A percentile compares a stretch with the other conserved stretches of the same genome.
These are phyloP conservation scores for Amiota communis DNA, from an alignment of 2,888 invertebrate species.

Conservation along the genomic window DNA sequence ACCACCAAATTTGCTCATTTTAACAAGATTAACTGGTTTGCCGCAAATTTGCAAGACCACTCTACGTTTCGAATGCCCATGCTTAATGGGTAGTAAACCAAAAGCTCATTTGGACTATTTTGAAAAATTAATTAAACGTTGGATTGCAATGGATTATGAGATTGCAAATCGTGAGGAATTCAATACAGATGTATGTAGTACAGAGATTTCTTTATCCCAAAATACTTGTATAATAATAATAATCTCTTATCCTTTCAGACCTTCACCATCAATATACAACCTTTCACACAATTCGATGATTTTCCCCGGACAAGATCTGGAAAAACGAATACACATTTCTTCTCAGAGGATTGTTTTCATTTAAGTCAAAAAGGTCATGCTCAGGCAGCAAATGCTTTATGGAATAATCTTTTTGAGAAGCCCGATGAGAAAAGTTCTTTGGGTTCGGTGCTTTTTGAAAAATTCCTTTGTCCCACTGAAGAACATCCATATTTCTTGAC, in stretches of 20 bases:
- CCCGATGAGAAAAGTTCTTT: slow-evolving; percentile 73
- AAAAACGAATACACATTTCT: slow-evolving; percentile 74
- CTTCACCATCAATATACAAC: slow-evolving; percentile 77
- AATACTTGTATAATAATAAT: slow-evolving; percentile 17
- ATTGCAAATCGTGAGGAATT: slow-evolving; percentile 73
- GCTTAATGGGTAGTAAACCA: slow-evolving; percentile 74
- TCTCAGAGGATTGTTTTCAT: slow-evolving; percentile 79
- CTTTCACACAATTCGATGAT: slow-evolving; percentile 72
- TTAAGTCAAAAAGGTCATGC: slow-evolving; percentile 78
- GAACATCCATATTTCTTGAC: slow-evolving; percentile 68
- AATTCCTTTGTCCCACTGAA: slow-evolving; percentile 67
- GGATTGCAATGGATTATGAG: slow-evolving; percentile 75
- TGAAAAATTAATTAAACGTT: slow-evolving; percentile 74
- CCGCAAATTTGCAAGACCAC: slow-evolving; percentile 72
- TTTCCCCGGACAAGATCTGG: slow-evolving; percentile 73
- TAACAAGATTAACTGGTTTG: slow-evolving; percentile 71
- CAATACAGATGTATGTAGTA: slow-evolving; percentile 63
- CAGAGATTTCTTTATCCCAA: not conserved
- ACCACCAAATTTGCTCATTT: slow-evolving; percentile 74
- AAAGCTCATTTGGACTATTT: slow-evolving; percentile 66
- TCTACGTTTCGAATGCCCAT: slow-evolving; percentile 76
- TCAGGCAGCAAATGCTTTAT: slow-evolving; percentile 74
- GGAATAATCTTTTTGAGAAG: slow-evolving; percentile 78
- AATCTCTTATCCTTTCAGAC: slow-evolving; percentile 68
- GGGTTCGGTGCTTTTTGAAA: slow-evolving; percentile 57